These are phyloP conservation scores for Leptarthrus brevirostris DNA, from an alignment of 2,888 invertebrate genomes.

Conservation along the genomic window DNA sequence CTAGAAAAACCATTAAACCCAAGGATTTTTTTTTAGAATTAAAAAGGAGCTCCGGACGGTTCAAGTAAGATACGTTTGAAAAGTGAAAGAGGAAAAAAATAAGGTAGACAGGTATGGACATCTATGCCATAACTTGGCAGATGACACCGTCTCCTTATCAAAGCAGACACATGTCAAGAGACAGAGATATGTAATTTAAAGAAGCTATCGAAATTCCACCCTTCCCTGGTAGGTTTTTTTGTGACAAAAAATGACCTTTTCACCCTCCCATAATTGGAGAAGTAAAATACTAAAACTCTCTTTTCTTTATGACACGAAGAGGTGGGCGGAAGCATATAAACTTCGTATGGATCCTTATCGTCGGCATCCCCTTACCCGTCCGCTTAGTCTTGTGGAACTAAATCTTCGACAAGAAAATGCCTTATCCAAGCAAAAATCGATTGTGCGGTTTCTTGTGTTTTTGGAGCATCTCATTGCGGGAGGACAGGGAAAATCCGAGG, in stretches of 20 bases:
- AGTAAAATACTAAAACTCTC: background rate
- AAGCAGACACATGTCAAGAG: conserved; percentile 52
- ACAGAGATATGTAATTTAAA: conserved; percentile 47
- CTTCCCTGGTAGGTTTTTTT: conserved; percentile 24
- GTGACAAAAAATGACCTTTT: conserved; percentile 33
- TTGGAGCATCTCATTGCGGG: conserved; percentile 5
- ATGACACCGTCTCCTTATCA: conserved; percentile 53
- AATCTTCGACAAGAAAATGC: conserved; percentile 39
- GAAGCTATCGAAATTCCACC: conserved; percentile 43
- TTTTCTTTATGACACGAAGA: background rate
- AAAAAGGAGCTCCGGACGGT: background rate
- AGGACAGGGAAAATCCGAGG: conserved; percentile 4
- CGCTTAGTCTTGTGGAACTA: background rate
- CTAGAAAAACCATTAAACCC: conserved; percentile 26
- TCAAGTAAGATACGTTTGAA: background rate
- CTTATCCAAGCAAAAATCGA: conserved; percentile 45
- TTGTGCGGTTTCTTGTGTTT: conserved; percentile 35
- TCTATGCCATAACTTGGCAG: conserved; percentile 52
- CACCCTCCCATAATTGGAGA: conserved; percentile 14
- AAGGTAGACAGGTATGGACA: conserved; percentile 5
- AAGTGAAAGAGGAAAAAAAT: background rate
- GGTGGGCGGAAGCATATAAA: background rate
- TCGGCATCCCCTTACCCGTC: background rate
- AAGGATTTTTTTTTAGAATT: conserved; percentile 2
- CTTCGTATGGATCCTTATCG: conserved; percentile 9